Evolutionary conservation across 2,113 vertebrate species (phyloP).

Genomic region (Ciconia boyciana): DNA sequence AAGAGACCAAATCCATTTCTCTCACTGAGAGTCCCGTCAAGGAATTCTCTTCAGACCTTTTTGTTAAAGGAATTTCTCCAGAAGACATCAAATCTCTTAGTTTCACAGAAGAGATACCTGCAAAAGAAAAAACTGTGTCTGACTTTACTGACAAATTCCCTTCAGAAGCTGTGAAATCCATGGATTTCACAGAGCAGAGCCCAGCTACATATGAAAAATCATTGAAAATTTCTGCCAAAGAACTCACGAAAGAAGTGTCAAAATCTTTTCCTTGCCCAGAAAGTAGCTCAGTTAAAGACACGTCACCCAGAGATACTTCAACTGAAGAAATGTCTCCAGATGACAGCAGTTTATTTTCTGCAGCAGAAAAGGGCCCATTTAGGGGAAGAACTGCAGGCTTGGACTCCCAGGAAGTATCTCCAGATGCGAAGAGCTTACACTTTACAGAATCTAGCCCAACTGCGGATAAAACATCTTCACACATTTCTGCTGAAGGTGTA

Average conservation of each 20-base stretch:
- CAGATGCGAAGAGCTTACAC: slow-evolving; percentile 27
- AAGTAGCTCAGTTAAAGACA: slow-evolving; percentile 4
- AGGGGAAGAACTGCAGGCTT: not conserved
- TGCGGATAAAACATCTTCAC: not conserved
- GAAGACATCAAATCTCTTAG: slow-evolving; percentile 56
- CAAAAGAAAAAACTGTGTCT: slow-evolving; percentile 23
- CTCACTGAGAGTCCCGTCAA: slow-evolving; percentile 67
- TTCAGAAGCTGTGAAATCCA: slow-evolving; percentile 1
- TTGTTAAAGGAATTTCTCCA: slow-evolving; percentile 63
- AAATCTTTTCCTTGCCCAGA: slow-evolving; percentile 32
- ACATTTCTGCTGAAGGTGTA: not conserved
- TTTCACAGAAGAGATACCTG: slow-evolving; percentile 51
- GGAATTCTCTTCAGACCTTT: slow-evolving; percentile 64
- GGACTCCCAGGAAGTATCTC: slow-evolving; percentile 19
- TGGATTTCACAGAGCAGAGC: not conserved
- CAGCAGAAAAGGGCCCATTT: slow-evolving; percentile 33
- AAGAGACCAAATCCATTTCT: slow-evolving; percentile 64
- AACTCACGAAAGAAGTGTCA: not conserved
- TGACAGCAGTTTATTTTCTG: slow-evolving; percentile 39
- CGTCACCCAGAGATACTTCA: not conserved
- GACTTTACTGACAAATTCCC: not conserved
- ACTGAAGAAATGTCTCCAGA: slow-evolving; percentile 41
- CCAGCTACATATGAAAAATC: not conserved
- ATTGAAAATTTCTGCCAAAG: not conserved
- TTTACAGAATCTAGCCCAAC: not conserved